These are phyloP conservation scores for Sinopyrophorus schimmeli DNA, from an alignment of 2,888 invertebrate genomes.

Conservation along the genomic window DNA sequence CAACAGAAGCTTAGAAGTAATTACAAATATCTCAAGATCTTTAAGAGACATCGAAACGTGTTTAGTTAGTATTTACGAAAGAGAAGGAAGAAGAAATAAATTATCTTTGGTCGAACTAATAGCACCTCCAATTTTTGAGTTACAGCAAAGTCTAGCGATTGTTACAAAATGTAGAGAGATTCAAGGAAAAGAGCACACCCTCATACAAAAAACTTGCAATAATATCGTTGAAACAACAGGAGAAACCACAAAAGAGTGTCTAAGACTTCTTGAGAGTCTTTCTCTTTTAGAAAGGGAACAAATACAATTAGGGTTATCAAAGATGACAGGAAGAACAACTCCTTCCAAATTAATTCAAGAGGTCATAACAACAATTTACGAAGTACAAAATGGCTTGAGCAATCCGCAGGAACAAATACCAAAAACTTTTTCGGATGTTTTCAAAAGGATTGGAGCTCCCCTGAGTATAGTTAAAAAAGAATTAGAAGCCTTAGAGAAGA, in stretches of 20 bases:
- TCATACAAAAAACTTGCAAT: conserved; percentile 70
- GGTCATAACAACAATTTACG: conserved; percentile 62
- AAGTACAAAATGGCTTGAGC: conserved; percentile 59
- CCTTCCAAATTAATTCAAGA: conserved; percentile 55
- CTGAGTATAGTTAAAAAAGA: conserved; percentile 56
- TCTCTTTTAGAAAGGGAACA: conserved; percentile 56
- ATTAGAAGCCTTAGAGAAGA: conserved; percentile 47
- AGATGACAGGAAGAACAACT: conserved; percentile 49
- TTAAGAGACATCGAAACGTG: conserved; percentile 67
- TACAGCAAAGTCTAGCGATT: conserved; percentile 68
- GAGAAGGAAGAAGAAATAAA: conserved; percentile 53
- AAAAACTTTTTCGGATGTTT: conserved; percentile 42
- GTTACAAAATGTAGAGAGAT: conserved; percentile 71
- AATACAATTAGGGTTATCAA: conserved; percentile 41
- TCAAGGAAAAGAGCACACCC: conserved; percentile 67
- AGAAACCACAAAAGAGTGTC: conserved; percentile 59
- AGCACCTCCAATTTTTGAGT: conserved; percentile 62
- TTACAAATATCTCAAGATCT: conserved; percentile 65
- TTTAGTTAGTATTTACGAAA: conserved; percentile 58
- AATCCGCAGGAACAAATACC: conserved; percentile 29
- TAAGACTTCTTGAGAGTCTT: conserved; percentile 60
- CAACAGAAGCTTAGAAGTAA: conserved; percentile 67
- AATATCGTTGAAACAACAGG: conserved; percentile 67
- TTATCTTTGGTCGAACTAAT: conserved; percentile 62
- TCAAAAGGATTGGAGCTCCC: conserved; percentile 51